Evolutionary conservation across 2,888 invertebrate genomes (phyloP), one percentile per base, ranked within the genome.

Genomic region (Ophion ventricosus): DNA sequence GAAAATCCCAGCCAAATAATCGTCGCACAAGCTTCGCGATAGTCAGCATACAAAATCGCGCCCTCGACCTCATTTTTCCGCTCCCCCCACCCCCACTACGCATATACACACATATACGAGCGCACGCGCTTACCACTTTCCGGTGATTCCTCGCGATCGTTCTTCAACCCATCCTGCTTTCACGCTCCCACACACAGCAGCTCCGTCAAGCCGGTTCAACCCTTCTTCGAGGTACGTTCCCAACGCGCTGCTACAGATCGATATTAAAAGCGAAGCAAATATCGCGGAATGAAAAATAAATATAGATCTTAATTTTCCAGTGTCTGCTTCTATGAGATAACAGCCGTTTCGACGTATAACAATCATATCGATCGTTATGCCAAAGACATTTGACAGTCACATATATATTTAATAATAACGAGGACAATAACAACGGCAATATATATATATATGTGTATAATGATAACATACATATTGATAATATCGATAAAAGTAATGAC

Each of bases 61-160:
- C 85, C 76, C 80, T 85, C 85, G 85, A 85, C 87, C 88, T 86
- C 81, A 23, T 84, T 85, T 64, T 67, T 20, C 54, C 40, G 43
- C 67, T 75, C 5, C 26, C 26, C 40, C 63, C 72, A 67, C 72
- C 14, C 43, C 43, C 43, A 14, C 14, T 10, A 14, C 14, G 43
- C 43, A 43, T 43, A 0, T 2, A 14, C 3, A 14, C 14, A 43
- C 43, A 43, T 7, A 35, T 35, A 14, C 3, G 43, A 43, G 83
- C 69, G 25, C 70, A 43, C 66, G 74, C 79, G 64, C 61, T 80
- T 54, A 61, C 66, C 61, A 20, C 56, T 74, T 49, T 73, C 73
- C 61, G 61, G 11, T 69, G 56, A 63, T 56, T 69, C 59, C 26
- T 49, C 66, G 67, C 66, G 63, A 74, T 61, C 56, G 57, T 23